Base-by-base conservation (phyloP, 2,113 vertebrate species). In the Physeter macrocephalus region DNA sequence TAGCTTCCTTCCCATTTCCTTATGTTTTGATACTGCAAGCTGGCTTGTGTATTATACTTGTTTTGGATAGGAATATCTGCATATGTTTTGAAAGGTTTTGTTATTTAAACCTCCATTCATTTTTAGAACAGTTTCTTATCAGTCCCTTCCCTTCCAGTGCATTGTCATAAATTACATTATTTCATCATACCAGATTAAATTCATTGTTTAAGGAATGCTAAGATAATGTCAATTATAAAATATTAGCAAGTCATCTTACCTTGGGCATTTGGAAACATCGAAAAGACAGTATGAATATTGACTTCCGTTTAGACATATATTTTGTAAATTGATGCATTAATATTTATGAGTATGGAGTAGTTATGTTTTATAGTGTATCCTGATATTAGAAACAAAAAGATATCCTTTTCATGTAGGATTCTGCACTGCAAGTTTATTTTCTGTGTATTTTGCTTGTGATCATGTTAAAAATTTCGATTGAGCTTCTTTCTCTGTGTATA, bases 1-100 rank as follows among this genome's bases (percentile, higher is more conserved):
- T 54, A 97, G 69, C 49, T 94, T 62, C n/a, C 57, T 97, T 96
- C 77, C 78, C 39, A n/a, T 96, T 96, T 97, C 36, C 36, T 93
- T 88, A 90, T 81, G n/a, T 88, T 96, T 97, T 94, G 90, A 67
- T 90, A 72, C 31, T 81, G 20, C 39, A 83, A 78, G 54, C 21
- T 77, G 81, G 62, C 25, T 94, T 89, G 15, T 87, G 6, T 78
- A n/a, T 83, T 97, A 64, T 62, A 82, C 46, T 88, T 85, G 66
- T 90, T 98, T 95, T 78, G 29, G 6, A 36, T 81, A 80, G 88
- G 36, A 46, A 5, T 57, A 61, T 77, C 34, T 90, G 14, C 3
- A 43, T 89, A 85, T 86, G n/a, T 95, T 95, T 94, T 94, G 59
- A 89, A 97, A 90, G 13, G 8, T 86, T 86, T 97, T 87, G n/a